These are phyloP conservation scores for Callopanchax toddi DNA, from an alignment of 2,113 vertebrate species.

Conservation along the genomic window DNA sequence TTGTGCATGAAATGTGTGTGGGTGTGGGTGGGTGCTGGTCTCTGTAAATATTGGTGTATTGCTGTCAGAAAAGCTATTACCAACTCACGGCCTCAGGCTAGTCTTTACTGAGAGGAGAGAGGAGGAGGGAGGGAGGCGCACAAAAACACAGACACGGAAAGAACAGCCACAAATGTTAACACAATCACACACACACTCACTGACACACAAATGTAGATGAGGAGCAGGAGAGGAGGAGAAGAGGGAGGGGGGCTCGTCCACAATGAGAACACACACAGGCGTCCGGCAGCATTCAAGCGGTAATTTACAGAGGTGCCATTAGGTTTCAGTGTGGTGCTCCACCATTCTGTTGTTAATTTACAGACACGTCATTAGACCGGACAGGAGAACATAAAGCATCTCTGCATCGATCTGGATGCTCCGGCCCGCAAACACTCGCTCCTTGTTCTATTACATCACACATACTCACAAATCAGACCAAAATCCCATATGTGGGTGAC, in stretches of 20 bases:
- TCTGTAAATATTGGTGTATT: constrained; percentile 79
- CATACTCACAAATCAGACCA: constrained; percentile 25
- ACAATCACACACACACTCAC: constrained; percentile 32
- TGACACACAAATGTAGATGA: constrained; percentile 60
- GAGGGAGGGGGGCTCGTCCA: constrained; percentile 43
- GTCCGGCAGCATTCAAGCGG: constrained; percentile 51
- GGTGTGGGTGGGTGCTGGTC: constrained; percentile 69
- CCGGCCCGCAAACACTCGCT: constrained; percentile 41
- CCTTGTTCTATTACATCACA: constrained; percentile 42
- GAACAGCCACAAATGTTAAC: constrained; percentile 37
- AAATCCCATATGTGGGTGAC: constrained; percentile 42
- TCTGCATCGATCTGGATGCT: constrained; percentile 65
- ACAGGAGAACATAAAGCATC: constrained; percentile 73
- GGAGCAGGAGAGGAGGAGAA: constrained; percentile 28
- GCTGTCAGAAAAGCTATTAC: constrained; percentile 80
- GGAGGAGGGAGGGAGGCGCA: constrained; percentile 37
- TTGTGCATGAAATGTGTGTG: constrained; percentile 58
- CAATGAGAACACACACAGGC: constrained; percentile 70
- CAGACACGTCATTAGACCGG: constrained; percentile 72
- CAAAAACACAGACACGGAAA: constrained; percentile 19
- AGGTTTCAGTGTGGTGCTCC: constrained; percentile 58
- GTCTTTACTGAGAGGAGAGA: constrained; percentile 70
- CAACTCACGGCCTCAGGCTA: constrained; percentile 68
- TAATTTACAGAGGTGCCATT: constrained; percentile 76
- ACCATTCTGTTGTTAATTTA: constrained; percentile 75